These are phyloP conservation scores for Eunapius fragilis DNA, from an alignment of 37 sponge, comb jelly and placozoan species.

Conservation along the genomic window DNA sequence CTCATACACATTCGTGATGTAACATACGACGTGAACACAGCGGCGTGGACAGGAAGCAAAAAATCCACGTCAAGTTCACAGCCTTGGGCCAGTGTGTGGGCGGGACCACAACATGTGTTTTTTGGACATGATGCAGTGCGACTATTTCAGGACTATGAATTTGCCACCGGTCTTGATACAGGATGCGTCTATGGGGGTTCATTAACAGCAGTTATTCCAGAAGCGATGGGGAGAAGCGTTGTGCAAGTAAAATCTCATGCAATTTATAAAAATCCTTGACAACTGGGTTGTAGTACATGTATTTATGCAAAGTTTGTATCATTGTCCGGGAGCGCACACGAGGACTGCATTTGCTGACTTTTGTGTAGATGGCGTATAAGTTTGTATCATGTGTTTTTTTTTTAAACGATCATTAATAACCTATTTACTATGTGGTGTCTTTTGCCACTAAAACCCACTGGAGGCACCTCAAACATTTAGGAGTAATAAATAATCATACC, in stretches of 20 bases:
- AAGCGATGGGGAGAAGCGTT: slow-evolving; percentile 1
- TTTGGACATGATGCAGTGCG: slow-evolving; percentile 87
- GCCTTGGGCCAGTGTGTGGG: slow-evolving; percentile 77
- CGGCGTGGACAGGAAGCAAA: slow-evolving; percentile 14
- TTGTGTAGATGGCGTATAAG: no score
- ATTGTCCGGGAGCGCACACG: no score
- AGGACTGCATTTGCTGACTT: no score
- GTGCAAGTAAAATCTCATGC: slow-evolving; percentile 2
- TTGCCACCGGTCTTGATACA: slow-evolving; percentile 86
- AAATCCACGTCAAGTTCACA: not conserved
- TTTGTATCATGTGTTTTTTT: no score
- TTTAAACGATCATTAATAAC: no score
- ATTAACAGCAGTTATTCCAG: slow-evolving; percentile 73
- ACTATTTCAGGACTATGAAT: slow-evolving; percentile 41
- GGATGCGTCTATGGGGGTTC: slow-evolving; percentile 85
- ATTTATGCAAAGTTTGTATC: no score
- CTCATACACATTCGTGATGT: slow-evolving; percentile 70
- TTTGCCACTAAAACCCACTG: no score
- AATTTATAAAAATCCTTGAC: not conserved
- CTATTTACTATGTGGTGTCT: no score
- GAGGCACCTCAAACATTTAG: no score
- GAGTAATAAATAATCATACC: no score
- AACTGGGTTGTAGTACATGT: no score
- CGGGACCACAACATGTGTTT: slow-evolving; percentile 81
- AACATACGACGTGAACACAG: not conserved